phyloP scores from a whole-genome alignment of 2,888 invertebrate genomes.

The Watsonalla binaria region DNA sequence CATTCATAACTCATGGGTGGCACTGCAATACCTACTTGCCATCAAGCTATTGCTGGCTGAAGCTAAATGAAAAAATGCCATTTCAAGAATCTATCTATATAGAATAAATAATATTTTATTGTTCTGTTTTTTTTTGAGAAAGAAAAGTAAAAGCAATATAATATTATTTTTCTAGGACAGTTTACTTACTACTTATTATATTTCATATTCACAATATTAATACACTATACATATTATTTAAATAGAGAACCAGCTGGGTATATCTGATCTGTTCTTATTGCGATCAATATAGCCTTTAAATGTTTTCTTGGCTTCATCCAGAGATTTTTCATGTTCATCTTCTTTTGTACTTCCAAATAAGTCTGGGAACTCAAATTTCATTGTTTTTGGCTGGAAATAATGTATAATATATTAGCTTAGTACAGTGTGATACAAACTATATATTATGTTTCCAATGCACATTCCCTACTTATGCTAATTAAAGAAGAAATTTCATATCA shows the following conservation, averaged over 20 bases:
- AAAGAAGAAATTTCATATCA: no score
- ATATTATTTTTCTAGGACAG: conserved; percentile 1
- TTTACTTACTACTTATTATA: conserved; percentile 12
- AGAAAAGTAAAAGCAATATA: background rate
- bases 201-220: conserved; percentile 4
- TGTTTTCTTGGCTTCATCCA: conserved; percentile 81
- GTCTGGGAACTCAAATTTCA: conserved; percentile 87
- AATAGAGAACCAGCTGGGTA: conserved; percentile 89
- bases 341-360: conserved; percentile 78
- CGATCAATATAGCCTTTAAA: conserved; percentile 79
- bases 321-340: conserved; percentile 78
- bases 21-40: no score
- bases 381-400: conserved; percentile 81
- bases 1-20: no score
- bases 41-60: no score
- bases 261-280: conserved; percentile 83
- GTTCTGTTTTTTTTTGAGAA: no score
- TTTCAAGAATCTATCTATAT: no score
- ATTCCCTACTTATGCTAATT: no score
- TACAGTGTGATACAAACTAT: no score
- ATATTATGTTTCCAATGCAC: no score
- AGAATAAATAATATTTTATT: no score
- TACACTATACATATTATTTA: conserved; percentile 37
- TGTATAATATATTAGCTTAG: background rate
- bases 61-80: no score